A percentile compares a stretch with the other conserved stretches of the same genome.
These are phyloP conservation scores for Lacerta agilis DNA, from an alignment of 2,797 vertebrate species.

Conservation along the genomic window DNA sequence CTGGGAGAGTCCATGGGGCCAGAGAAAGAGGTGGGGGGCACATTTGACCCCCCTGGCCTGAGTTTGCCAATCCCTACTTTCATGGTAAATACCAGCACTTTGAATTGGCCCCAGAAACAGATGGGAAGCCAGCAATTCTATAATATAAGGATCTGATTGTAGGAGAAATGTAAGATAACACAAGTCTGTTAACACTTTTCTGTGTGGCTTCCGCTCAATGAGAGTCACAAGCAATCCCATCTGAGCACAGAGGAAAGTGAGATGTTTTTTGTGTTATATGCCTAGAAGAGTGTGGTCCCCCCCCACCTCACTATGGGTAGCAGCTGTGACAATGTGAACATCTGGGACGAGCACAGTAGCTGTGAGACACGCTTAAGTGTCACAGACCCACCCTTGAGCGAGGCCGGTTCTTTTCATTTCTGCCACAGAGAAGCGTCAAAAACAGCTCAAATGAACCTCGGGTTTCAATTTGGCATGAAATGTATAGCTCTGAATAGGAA, in stretches of 20 bases:
- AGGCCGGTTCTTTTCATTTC: slow-evolving; percentile 66
- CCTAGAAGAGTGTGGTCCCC: slow-evolving; percentile 28
- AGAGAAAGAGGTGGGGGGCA: too few relatives aligned
- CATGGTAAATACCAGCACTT: too few relatives aligned
- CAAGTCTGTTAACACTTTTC: slow-evolving; percentile 27
- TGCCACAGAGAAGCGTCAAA: slow-evolving; percentile 62
- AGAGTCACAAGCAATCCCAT: slow-evolving; percentile 47
- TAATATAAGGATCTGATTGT: slow-evolving; percentile 23
- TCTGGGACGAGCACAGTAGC: slow-evolving; percentile 63
- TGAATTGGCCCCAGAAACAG: too few relatives aligned
- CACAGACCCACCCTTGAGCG: slow-evolving; percentile 67
- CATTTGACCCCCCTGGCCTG: too few relatives aligned
- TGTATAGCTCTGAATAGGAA: slow-evolving; percentile 61
- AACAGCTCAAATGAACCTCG: slow-evolving; percentile 60
- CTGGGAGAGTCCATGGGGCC: too few relatives aligned
- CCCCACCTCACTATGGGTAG: slow-evolving; percentile 36
- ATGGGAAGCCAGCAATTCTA: too few relatives aligned
- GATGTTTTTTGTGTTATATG: slow-evolving; percentile 56
- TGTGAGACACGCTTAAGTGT: slow-evolving; percentile 62
- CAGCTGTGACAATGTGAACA: slow-evolving; percentile 65
- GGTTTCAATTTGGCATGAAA: slow-evolving; percentile 62
- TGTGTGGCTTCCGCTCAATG: slow-evolving; percentile 25
- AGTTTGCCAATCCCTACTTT: too few relatives aligned
- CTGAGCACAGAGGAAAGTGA: slow-evolving; percentile 44
- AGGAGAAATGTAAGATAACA: slow-evolving; percentile 50